Base-by-base conservation (phyloP, 2,113 vertebrate species). In the Poecilia latipinna region DNA sequence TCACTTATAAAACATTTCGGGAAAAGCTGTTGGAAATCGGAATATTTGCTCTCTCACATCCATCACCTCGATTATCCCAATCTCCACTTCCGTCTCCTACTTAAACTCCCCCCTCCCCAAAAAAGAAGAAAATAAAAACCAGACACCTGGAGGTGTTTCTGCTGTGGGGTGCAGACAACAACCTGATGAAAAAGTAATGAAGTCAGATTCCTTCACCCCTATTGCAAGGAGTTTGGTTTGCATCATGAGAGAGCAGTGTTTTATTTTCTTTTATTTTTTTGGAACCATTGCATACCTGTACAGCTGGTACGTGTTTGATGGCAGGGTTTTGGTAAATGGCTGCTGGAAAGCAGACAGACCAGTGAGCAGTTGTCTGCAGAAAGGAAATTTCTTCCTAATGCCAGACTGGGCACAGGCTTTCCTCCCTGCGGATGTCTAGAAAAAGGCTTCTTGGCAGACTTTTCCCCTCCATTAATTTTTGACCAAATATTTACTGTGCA, bases 401-500 rank as follows among this genome's bases (percentile, higher is more conserved):
- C 90, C 88, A 85, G 90, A 75, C 89, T 80, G 84, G 87, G 91
- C 90, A 89, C 78, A 83, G 81, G 17, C 24, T 82, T 77, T 87
- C 79, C 79, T 88, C 82, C 89, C 88, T 92, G 87, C 85, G 84
- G 87, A 91, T 48, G 77, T 85, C 89, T 88, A 75, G 75, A 86
- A 87, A 90, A 88, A 79, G 86, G 64, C 78, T 75, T 87, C 80
- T 88, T 93, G 90, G 93, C 92, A 91, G 81, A 77, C 84, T 70
- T 86, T 28, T 78, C 87, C 86, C 86, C 86, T 86, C 90, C 91
- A 92, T 94, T 93, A 91, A 92, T 93, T 92, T 57, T 82, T 92
- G 85, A 91, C 91, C 88, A 91, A 89, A 93, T 94, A 93, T 93
- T 94, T 92, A 90, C 86, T 72, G 90, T 86, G 87, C 90, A 89